Evolutionary conservation across 1,140 invertebrate genomes (phyloP), one percentile per base, ranked within the genome.

Genomic region (Solen grandis): DNA sequence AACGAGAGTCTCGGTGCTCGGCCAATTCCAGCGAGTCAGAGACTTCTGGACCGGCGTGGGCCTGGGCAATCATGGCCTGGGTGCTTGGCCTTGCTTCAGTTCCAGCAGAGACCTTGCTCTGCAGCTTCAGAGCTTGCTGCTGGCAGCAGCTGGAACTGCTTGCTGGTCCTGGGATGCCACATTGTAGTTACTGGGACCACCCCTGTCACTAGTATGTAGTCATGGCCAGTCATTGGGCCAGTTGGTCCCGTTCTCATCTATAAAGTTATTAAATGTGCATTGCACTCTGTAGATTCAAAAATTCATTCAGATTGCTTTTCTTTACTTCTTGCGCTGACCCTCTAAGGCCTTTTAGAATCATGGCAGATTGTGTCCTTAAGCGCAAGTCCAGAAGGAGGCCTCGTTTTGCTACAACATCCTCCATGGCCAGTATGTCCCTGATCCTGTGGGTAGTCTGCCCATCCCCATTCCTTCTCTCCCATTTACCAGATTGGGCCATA

Each of bases 21-120:
- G 55, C 31, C 35, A 38, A 36, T 36, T 60, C 25, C 10, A 63
- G 36, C 50, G 76, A 14, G 57, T 69, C 35, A 85, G 35, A 19
- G 84, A 84, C 35, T 86, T 85, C 75, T 89, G 86, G 5, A 87
- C n/a, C 88, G 16, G 89, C 89, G 69, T 91, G 90, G 16, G 89
- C 91, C 57, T 91, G 90, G 10, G 90, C 90, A 8, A 92, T 87
- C 88, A 91, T 89, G 8, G 90, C 90, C 36, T 91, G n/a, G 88
- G 76, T 92, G 90, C 77, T 91, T 92, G 31, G 89, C 90, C 69
- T 91, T 90, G 75, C 90, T n/a, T 90, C 52, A 86, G 84, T 77
- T 91, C 88, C 35, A 91, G 63, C 72, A 90, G 68, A n/a, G 3
- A 83, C 84, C 63, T 87, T 84, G 46, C 84, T 85, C 54, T 85